Base-by-base conservation (phyloP, 2,888 invertebrate species). In the Allolobophora icterica region DNA sequence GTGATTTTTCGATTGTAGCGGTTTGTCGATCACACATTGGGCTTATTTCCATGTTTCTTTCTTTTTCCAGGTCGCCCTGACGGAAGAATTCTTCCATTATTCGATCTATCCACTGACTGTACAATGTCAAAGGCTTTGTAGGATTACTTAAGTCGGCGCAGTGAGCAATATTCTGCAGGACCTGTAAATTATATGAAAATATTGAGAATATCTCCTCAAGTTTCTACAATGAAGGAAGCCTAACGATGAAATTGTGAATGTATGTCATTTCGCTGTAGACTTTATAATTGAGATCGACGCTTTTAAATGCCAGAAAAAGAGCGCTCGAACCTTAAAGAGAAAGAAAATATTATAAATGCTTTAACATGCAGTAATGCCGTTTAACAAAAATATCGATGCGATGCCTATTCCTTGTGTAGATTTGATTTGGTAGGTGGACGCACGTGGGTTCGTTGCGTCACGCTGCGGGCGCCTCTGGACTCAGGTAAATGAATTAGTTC, bases 71-170 rank as follows among this genome's bases (percentile, higher is more conserved):
- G 95, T 99, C 99, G 91, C 99, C 99, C 96, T 99, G 99, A 94
- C 97, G 97, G 97, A 99, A 99, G 96, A 99, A 99, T 96, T 99
- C 99, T 95, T 99, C 98, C 98, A 99, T 98, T 89, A 99, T 97
- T 92, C 98, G 96, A 91, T 97, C 97, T 92, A 99, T 98, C 99
- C 99, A 99, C 94, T 97, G 97, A 19, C 52, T 71, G 95, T 99
- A 99, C 90, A 99, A 96, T 84, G 97, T 97, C 94, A 99, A 96
- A 30, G 99, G 99, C 96, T 99, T 99, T 15, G 96, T 96, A 42
- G 97, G 96, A 96, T 99, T 99, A 95, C 99, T 99, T 94, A 99
- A 96, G 96, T 99, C 99, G 89, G 99, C 99, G 96, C 99, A 99
- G 96, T 99, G 99, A 94, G 99, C 99, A 97, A 99, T 97, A 96